Evolutionary conservation across 2,797 vertebrate genomes (phyloP).

Genomic region (Crypturellus tataupa): DNA sequence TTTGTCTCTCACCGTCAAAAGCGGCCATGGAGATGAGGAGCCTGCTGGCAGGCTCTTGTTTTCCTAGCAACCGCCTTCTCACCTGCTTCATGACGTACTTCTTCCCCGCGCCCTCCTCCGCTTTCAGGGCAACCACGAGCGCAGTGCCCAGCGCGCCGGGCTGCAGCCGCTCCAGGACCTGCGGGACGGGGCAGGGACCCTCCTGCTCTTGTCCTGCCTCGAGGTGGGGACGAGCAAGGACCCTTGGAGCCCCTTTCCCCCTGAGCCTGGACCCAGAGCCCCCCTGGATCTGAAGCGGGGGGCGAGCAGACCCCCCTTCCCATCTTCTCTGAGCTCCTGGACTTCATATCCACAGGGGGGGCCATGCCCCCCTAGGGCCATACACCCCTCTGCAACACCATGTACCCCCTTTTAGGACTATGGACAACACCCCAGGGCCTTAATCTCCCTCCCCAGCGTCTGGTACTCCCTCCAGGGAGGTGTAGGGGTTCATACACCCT

Average conservation of each 20-base stretch:
- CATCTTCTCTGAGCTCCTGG: no score
- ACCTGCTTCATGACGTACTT: conserved; percentile 76
- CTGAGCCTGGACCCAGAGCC: no score
- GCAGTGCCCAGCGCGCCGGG: conserved; percentile 70
- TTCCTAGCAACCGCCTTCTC: conserved; percentile 15
- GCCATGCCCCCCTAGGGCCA: no score
- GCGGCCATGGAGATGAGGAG: neutral
- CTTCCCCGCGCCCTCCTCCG: neutral
- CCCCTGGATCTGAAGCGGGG: no score
- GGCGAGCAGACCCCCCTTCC: no score
- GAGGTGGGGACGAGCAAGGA: no score
- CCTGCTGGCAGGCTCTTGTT: fast-evolving
- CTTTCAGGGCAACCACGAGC: conserved; percentile 40
- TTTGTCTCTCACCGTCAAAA: fast-evolving
- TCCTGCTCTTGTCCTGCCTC: no score
- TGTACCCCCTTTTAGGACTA: fast-evolving
- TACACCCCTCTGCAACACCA: no score
- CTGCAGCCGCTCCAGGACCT: conserved; percentile 72
- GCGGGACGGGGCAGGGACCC: neutral
- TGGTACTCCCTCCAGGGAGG: neutral
- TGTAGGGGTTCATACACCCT: no score
- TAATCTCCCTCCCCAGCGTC: neutral
- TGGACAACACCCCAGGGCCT: fast-evolving
- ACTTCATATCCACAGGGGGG: no score
- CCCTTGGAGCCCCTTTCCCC: no score